A percentile compares a stretch with the other conserved stretches of the same genome.
These are phyloP conservation scores for Xylophagus ater DNA, from an alignment of 2,888 invertebrate genomes.

Conservation along the genomic window DNA sequence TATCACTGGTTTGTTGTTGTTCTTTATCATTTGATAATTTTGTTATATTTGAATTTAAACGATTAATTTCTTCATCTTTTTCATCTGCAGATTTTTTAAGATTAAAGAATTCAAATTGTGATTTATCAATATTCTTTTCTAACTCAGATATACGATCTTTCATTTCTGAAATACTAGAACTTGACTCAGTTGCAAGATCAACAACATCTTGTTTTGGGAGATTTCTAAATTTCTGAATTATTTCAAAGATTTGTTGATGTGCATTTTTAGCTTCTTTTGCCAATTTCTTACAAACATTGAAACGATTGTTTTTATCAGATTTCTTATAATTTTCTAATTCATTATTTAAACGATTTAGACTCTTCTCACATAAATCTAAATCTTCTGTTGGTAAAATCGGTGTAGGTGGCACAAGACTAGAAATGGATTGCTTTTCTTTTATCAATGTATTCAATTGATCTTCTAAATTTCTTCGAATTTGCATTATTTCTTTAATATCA, in stretches of 20 bases:
- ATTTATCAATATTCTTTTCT: slow-evolving; percentile 40
- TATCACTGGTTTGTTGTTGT: slow-evolving; percentile 14
- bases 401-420: too few species aligned
- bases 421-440: slow-evolving; percentile 7
- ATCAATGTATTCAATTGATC: slow-evolving; percentile 14
- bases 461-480: slow-evolving; percentile 14
- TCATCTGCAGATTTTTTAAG: slow-evolving; percentile 40
- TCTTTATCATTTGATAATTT: slow-evolving; percentile 37
- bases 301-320: slow-evolving; percentile 33
- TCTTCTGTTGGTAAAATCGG: not conserved
- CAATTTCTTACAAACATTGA: slow-evolving; percentile 34
- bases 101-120: slow-evolving; percentile 40
- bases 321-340: slow-evolving; percentile 36
- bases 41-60: slow-evolving; percentile 39
- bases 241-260: slow-evolving; percentile 29
- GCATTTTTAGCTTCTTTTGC: slow-evolving; percentile 36
- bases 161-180: not conserved
- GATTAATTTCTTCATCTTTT: slow-evolving; percentile 41
- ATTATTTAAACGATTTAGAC: slow-evolving; percentile 29
- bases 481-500: slow-evolving; percentile 22
- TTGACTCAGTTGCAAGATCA: not conserved
- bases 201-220: not conserved
- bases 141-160: slow-evolving; percentile 30
- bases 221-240: slow-evolving; percentile 25
- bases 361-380: slow-evolving; percentile 27